phyloP scores from a whole-genome alignment of 2,113 vertebrate species.

The Craseonycteris thonglongyai region DNA sequence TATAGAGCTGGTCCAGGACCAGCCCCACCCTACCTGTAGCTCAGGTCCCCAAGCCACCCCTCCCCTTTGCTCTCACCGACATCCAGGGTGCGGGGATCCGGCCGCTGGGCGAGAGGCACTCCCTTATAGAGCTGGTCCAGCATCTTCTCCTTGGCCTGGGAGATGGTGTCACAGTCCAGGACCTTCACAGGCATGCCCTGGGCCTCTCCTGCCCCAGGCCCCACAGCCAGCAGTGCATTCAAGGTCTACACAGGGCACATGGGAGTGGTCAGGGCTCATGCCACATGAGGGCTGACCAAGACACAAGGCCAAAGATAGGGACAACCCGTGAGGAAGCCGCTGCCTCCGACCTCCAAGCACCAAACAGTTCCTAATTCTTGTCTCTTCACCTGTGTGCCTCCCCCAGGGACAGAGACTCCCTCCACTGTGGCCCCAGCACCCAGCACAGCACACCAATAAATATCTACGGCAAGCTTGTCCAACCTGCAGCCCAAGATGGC shows the following conservation, averaged over 20 bases:
- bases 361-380: background rate
- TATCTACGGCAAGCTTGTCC: too few species aligned
- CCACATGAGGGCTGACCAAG: background rate
- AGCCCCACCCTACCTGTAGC: background rate
- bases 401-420: background rate
- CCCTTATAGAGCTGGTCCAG: slow-evolving; percentile 96
- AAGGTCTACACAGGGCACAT: slow-evolving; percentile 82
- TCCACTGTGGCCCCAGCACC: background rate
- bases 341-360: background rate
- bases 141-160: slow-evolving; percentile 98
- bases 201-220: slow-evolving; percentile 77
- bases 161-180: slow-evolving; percentile 95
- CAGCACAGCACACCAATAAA: background rate
- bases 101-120: slow-evolving; percentile 90
- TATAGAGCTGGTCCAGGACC: background rate
- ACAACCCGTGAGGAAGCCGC: background rate
- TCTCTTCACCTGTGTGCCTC: background rate
- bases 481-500: too few species aligned
- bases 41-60: background rate
- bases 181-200: slow-evolving; percentile 91
- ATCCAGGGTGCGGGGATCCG: slow-evolving; percentile 91
- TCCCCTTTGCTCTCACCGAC: slow-evolving; percentile 84
- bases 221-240: slow-evolving; percentile 87
- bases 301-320: background rate
- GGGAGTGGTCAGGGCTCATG: background rate